Percentiles rank a stretch among this genome's conserved stretches.
Conservation (phyloP, 2,113 vertebrate genomes). For the Chrysochloris asiatica region DNA sequence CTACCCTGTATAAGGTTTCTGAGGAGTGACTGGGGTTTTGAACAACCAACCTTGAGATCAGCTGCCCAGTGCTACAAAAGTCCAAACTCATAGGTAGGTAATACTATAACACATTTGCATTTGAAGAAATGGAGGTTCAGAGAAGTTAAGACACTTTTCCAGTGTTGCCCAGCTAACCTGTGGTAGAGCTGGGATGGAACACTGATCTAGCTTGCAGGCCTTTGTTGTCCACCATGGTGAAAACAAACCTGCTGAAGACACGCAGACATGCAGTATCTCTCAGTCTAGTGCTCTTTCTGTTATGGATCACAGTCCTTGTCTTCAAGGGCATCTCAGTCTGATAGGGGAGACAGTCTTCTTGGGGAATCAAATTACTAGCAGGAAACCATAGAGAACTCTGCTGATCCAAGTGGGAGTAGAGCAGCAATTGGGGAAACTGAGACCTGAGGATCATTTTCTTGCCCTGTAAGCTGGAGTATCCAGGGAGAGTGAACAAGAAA, state of each 20-base stretch:
- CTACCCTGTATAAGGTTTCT: background rate
- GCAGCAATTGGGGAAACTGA: background rate
- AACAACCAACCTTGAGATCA: background rate
- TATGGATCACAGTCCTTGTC: background rate
- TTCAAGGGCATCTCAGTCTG: background rate
- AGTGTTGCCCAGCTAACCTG: background rate
- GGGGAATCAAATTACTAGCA: background rate
- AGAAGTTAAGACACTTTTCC: background rate
- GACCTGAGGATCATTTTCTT: background rate
- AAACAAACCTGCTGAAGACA: background rate
- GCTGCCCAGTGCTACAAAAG: too few relatives aligned
- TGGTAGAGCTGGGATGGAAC: background rate
- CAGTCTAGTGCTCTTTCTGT: background rate
- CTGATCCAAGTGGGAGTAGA: background rate
- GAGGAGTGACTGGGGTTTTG: background rate
- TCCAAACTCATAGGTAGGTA: background rate
- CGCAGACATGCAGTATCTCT: rapidly evolving
- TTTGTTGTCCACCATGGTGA: background rate
- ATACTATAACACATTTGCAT: background rate
- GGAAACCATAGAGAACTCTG: slow-evolving; percentile 9
- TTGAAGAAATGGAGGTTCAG: background rate
- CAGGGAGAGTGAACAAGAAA: background rate
- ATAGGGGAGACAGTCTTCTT: too few relatives aligned
- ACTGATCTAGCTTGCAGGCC: background rate
- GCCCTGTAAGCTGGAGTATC: background rate